phyloP scores from a whole-genome alignment of 2,797 vertebrate species.

The Neoniphon sammara region DNA sequence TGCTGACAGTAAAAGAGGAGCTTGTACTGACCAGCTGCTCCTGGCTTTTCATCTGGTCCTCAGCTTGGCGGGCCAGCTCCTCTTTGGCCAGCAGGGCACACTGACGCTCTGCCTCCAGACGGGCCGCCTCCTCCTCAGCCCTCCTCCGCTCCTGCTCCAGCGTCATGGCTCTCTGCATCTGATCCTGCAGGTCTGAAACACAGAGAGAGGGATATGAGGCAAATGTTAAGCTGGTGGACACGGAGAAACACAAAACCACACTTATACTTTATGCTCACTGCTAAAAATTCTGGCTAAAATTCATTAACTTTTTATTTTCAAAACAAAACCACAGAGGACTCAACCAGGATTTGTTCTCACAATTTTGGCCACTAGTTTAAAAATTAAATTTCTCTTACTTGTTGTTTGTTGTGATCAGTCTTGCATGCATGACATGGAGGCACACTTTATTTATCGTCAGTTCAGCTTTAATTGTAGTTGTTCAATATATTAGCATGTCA shows the following conservation, averaged over 20 bases:
- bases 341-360: not conserved
- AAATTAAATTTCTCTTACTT: too few species aligned
- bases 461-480: too few species aligned
- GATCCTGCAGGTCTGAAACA: conserved; percentile 89
- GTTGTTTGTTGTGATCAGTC: too few species aligned
- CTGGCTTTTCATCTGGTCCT: conserved; percentile 90
- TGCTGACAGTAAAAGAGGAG: not conserved
- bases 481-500: too few species aligned
- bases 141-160: conserved; percentile 90
- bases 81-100: conserved; percentile 91
- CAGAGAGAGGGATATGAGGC: not conserved
- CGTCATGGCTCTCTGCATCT: conserved; percentile 86
- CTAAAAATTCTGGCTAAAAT: not conserved
- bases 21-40: conserved; percentile 89
- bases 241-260: not conserved
- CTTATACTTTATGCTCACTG: not conserved
- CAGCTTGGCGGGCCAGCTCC: conserved; percentile 88
- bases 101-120: conserved; percentile 90
- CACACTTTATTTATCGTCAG: too few species aligned
- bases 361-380: not conserved
- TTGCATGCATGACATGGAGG: too few species aligned
- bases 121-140: conserved; percentile 88
- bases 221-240: not conserved
- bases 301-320: not conserved
- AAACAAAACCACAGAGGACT: not conserved